Evolutionary conservation across 2,888 invertebrate genomes (phyloP).

Genomic region (Oscheius onirici): DNA sequence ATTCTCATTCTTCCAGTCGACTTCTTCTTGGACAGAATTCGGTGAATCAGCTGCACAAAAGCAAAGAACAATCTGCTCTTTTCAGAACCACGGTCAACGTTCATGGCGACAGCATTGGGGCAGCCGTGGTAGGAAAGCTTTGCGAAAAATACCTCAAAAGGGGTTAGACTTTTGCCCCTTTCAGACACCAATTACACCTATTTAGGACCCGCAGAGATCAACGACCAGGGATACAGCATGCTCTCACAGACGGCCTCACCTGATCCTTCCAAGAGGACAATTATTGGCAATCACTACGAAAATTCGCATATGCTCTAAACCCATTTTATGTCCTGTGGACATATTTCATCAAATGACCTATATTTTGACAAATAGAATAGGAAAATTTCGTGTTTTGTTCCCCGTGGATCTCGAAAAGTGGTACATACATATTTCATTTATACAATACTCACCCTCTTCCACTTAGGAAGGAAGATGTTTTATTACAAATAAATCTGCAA

Average conservation of each 20-base stretch:
- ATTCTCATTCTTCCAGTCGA: slow-evolving; percentile 74
- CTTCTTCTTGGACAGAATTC: slow-evolving; percentile 73
- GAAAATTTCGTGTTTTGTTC: neutral
- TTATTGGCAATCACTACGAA: slow-evolving; percentile 56
- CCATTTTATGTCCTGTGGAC: neutral
- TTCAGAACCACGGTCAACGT: slow-evolving; percentile 63
- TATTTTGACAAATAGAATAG: slow-evolving; percentile 6
- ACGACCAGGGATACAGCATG: slow-evolving; percentile 59
- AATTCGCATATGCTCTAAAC: slow-evolving; percentile 59
- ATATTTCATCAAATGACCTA: slow-evolving; percentile 11
- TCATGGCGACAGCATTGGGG: slow-evolving; percentile 64
- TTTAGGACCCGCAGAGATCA: slow-evolving; percentile 37
- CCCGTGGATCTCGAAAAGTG: slow-evolving; percentile 18
- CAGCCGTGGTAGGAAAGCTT: slow-evolving; percentile 59
- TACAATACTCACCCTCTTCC: slow-evolving; percentile 3
- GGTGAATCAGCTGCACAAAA: slow-evolving; percentile 25
- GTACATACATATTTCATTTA: neutral
- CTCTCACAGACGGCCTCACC: slow-evolving; percentile 56
- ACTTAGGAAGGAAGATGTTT: neutral
- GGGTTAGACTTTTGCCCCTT: slow-evolving; percentile 34
- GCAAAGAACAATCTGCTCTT: neutral
- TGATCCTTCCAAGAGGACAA: slow-evolving; percentile 49
- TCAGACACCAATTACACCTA: slow-evolving; percentile 11
- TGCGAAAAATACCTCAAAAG: slow-evolving; percentile 60
- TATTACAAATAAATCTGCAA: slow-evolving; percentile 3